Evolutionary conservation across 2,888 invertebrate species (phyloP), one percentile per base, ranked within the genome.

Genomic region (Encarsia formosa): DNA sequence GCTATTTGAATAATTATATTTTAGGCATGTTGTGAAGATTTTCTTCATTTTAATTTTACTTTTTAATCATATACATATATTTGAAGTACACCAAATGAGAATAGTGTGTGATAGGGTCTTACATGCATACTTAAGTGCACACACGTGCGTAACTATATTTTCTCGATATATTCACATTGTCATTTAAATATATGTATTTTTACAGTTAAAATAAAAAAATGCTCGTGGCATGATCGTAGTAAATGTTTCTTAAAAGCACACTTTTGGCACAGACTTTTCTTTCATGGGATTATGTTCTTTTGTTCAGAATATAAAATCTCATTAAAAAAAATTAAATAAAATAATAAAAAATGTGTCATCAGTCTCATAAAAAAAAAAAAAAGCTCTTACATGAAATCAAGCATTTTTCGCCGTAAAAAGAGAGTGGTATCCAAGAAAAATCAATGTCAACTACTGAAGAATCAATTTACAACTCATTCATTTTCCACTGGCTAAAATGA

Each of bases 141-240:
- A 13, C 31, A 22, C 42, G 31, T 49, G 20, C n/a, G 34, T 15
- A 34, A 9, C 29, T 34, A 34, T 34, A 34, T 34, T 34, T 8
- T 8, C 34, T 5, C n/a, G n/a, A n/a, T n/a, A n/a, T n/a, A n/a
- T n/a, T n/a, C n/a, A n/a, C n/a, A n/a, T n/a, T n/a, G n/a, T n/a
- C 34, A 34, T 34, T n/a, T 9, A 34, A n/a, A 5, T 9, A 11
- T 34, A 34, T 34, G n/a, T 11, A 15, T 13, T 15, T 9, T 34
- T 34, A n/a, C 16, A 15, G n/a, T n/a, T 15, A 15, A 29, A 29
- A 48, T 39, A 37, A 62, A 68, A 61, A 64, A 65, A 62, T 59
- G 65, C 63, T 67, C 63, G 61, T 61, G 67, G 70, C 70, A 71
- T 71, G 71, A 59, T 59, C 64, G 59, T 60, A 63, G 65, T 65